These are phyloP conservation scores for Aspidiotus destructor DNA, from an alignment of 2,888 invertebrate genomes.

Conservation along the genomic window DNA sequence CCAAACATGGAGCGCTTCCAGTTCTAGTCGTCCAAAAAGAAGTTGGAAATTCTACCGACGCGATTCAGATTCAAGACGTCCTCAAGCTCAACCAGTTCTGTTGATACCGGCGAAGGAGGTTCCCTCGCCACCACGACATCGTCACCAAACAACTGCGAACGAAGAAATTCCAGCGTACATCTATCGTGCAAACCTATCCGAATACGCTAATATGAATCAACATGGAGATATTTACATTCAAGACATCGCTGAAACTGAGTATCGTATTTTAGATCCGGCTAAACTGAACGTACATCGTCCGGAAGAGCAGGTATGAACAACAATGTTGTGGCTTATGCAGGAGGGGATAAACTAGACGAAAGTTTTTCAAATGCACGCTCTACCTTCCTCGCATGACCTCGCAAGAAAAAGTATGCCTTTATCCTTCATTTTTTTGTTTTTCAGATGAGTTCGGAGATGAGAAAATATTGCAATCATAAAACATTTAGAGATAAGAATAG, in stretches of 20 bases:
- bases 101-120: conserved; percentile 10
- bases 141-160: not conserved
- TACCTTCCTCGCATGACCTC: no score
- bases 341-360: no score
- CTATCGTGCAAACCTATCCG: conserved; percentile 6
- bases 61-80: not conserved
- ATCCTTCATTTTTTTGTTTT: not conserved
- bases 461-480: not conserved
- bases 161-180: conserved; percentile 19
- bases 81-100: conserved; percentile 15
- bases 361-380: no score
- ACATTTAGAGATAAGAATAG: not conserved
- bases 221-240: conserved; percentile 42
- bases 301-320: conserved; percentile 39
- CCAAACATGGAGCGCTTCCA: conserved; percentile 6
- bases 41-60: conserved; percentile 21
- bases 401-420: no score
- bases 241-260: conserved; percentile 47
- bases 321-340: no score
- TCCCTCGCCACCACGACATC: not conserved
- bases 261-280: conserved; percentile 38
- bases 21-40: conserved; percentile 13
- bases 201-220: not conserved
- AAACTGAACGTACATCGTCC: conserved; percentile 33
- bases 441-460: not conserved